phyloP scores from a whole-genome alignment of 2,797 vertebrate species.

The Arrhamphus sclerolepis region DNA sequence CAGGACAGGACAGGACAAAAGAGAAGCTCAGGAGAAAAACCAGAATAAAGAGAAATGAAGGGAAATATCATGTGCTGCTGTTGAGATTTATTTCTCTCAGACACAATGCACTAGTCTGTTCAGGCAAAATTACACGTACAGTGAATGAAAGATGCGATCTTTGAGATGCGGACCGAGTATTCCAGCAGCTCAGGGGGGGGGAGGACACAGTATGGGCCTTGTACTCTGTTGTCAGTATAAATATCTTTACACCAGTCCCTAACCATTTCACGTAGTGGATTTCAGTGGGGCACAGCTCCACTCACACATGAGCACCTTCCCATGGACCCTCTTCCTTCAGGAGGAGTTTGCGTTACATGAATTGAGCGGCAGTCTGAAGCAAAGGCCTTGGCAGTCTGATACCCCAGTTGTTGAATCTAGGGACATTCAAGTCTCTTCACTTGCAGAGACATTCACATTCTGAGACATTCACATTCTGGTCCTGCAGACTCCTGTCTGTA shows the following conservation, averaged over 20 bases:
- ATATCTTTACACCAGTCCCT: constrained; percentile 28
- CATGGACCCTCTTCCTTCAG: too few species aligned
- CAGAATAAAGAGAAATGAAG: constrained; percentile 55
- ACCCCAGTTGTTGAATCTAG: too few species aligned
- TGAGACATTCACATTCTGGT: too few species aligned
- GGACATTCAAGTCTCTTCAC: too few species aligned
- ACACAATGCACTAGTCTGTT: constrained; percentile 62
- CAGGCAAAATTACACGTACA: constrained; percentile 46
- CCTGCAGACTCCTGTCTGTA: constrained; percentile 21
- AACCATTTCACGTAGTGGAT: constrained; percentile 6
- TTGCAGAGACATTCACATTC: constrained; percentile 39
- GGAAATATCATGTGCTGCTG: constrained; percentile 57
- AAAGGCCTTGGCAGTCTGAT: too few species aligned
- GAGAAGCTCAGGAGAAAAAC: constrained; percentile 25
- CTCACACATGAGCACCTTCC: too few species aligned
- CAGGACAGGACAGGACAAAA: constrained; percentile 47
- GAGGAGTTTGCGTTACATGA: too few species aligned
- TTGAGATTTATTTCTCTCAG: constrained; percentile 63
- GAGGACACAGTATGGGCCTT: constrained; percentile 21
- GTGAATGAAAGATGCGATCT: constrained; percentile 52
- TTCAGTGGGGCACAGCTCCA: too few species aligned
- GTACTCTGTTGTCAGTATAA: constrained; percentile 25
- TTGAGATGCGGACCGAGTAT: constrained; percentile 44
- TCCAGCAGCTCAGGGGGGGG: constrained; percentile 36
- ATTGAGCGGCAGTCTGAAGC: too few species aligned